Base-by-base conservation (phyloP, 2,113 vertebrate species). In the Pollachius pollachius region DNA sequence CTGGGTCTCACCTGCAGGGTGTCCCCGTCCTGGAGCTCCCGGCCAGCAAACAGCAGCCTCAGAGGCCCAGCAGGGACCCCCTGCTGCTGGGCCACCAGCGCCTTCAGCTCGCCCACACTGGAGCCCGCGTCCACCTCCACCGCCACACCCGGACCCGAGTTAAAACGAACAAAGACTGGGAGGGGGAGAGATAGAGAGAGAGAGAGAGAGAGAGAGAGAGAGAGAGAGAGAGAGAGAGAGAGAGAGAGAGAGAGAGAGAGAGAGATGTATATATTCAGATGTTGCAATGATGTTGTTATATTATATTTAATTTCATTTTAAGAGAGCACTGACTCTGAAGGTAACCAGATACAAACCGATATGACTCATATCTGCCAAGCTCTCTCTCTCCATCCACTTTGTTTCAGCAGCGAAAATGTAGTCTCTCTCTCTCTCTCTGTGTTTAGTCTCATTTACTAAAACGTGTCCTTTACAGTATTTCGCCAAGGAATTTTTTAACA, bases 21-120 rank as follows among this genome's bases (percentile, higher is more conserved):
- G 67, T 58, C 8, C 18, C 5, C 15, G 78, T 72, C 80, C 54
- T 62, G 84, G 37, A 89, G 82, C 64, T 86, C 85, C 34, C 73
- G 71, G 5, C 87, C 87, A 9, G 87, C 87, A 0, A 89, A 89
- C 54, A 89, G 77, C 0, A 89, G 84, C 71, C 74, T 48, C 17
- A 89, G 84, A 3, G 3, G 13, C 15, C 84, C 77, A 0, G 82
- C 64, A 0, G 0, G 30, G 56, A 89, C 85, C 3, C 85, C 87
- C 64, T 85, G 87, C 64, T 79, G 84, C 52, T 56, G 37, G 23
- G 68, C 85, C 67, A 89, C 84, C 61, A 74, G 34, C 64, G 82
- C 76, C 84, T 84, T 82, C 65, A 89, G 75, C 30, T 83, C 52
- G 0, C 68, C 69, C 34, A 89, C 78, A 0, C 74, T 74, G 0